Percentiles rank a stretch among this genome's conserved stretches.
Conservation (phyloP, 2,797 vertebrate genomes). For the Melanogrammus aeglefinus region DNA sequence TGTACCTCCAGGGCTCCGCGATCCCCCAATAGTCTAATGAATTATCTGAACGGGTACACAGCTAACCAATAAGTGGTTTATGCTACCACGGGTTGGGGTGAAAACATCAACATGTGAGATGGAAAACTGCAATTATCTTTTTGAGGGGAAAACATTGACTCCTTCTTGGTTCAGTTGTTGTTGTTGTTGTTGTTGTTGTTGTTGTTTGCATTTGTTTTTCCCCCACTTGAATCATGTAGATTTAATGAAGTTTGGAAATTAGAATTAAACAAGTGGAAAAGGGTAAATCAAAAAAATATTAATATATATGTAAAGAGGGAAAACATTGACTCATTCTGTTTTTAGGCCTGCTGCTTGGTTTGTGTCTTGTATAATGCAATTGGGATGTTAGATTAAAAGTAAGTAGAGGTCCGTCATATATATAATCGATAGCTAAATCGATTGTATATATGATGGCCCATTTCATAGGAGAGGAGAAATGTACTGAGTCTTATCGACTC, state of each 20-base stretch:
- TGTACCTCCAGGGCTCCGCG: slow-evolving; percentile 47
- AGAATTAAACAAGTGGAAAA: not conserved
- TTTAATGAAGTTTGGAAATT: no score
- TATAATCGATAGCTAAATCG: not conserved
- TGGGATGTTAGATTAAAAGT: not conserved
- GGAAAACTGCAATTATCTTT: slow-evolving; percentile 23
- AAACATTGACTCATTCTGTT: no score
- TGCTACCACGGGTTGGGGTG: slow-evolving; percentile 25
- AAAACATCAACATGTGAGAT: slow-evolving; percentile 34
- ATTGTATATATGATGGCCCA: not conserved
- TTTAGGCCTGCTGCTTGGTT: not conserved
- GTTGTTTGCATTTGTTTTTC: not conserved
- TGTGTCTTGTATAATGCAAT: not conserved
- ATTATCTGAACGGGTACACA: slow-evolving; percentile 49
- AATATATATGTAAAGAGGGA: not conserved
- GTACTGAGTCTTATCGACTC: not conserved
- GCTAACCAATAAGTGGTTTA: slow-evolving; percentile 47
- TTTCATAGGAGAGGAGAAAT: not conserved
- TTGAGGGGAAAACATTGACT: not conserved
- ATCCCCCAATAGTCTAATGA: slow-evolving; percentile 31
- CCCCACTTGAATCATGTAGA: not conserved
- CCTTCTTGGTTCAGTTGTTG: not conserved
- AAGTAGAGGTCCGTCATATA: not conserved
- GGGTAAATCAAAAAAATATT: no score
- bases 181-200: not conserved